Percentiles rank a stretch among this genome's conserved stretches.
Evolutionary conservation across 2,113 vertebrate species (phyloP).

Genomic region (Paramormyrops kingsleyae): DNA sequence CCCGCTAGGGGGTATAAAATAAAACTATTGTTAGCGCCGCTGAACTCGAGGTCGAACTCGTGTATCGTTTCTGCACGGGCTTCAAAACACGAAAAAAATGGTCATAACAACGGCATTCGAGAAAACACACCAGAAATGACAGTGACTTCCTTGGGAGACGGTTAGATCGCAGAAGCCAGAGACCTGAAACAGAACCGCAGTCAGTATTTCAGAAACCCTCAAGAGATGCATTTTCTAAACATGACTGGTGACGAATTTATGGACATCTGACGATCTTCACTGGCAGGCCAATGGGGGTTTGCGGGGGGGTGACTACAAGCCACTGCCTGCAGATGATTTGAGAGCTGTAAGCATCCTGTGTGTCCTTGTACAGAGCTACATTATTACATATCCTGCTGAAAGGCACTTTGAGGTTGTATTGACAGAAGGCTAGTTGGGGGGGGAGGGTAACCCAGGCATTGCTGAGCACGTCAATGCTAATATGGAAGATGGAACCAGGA

Average conservation of each 20-base stretch:
- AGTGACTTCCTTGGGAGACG: neutral
- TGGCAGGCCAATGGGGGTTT: neutral
- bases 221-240: neutral
- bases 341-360: constrained; percentile 13
- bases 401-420: constrained; percentile 30
- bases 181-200: neutral
- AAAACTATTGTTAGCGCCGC: constrained; percentile 36
- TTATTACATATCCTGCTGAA: constrained; percentile 22
- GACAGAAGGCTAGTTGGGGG: neutral
- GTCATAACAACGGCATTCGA: neutral
- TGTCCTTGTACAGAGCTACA: constrained; percentile 30
- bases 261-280: neutral
- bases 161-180: neutral
- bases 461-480: constrained; percentile 30
- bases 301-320: neutral
- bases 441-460: neutral
- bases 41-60: constrained; percentile 23
- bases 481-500: constrained; percentile 16
- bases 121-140: neutral
- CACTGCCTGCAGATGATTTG: neutral
- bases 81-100: neutral
- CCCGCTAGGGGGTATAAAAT: constrained; percentile 30
- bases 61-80: constrained; percentile 18
- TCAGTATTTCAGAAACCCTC: neutral
- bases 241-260: neutral